Evolutionary conservation across 2,797 vertebrate genomes (phyloP).

Genomic region (Acanthurus leucopareius): DNA sequence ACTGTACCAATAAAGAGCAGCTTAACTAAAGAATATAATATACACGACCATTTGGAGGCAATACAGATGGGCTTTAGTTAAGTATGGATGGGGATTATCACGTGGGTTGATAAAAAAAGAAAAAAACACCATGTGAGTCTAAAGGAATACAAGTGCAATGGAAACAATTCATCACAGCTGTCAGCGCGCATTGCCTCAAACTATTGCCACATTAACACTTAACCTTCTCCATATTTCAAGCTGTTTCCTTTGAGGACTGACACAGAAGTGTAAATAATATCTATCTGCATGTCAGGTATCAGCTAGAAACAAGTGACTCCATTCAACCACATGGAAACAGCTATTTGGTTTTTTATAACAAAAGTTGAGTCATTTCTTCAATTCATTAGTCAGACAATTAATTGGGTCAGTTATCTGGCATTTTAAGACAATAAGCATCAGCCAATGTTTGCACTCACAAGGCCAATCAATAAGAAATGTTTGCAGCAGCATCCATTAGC

Average conservation of each 20-base stretch:
- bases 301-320: constrained; percentile 31
- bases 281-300: constrained; percentile 41
- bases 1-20: constrained; percentile 49
- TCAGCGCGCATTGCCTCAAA: constrained; percentile 60
- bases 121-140: neutral
- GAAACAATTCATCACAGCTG: constrained; percentile 71
- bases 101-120: constrained; percentile 40
- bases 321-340: constrained; percentile 36
- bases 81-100: constrained; percentile 32
- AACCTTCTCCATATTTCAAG: constrained; percentile 62
- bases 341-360: constrained; percentile 9
- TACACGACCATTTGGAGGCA: constrained; percentile 10
- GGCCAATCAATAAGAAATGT: no score
- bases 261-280: constrained; percentile 32
- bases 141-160: constrained; percentile 47
- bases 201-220: constrained; percentile 69
- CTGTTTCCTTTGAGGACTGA: constrained; percentile 59
- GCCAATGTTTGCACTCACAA: no score
- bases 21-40: constrained; percentile 36
- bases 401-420: no score
- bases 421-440: no score
- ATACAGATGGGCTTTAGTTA: constrained; percentile 20
- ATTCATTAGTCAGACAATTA: neutral
- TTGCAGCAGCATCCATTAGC: no score
- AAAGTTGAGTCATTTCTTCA: constrained; percentile 1